A percentile compares a stretch with the other conserved stretches of the same genome.
These are phyloP conservation scores for Brevimyrus niger DNA, from an alignment of 2,113 vertebrate species.

Conservation along the genomic window DNA sequence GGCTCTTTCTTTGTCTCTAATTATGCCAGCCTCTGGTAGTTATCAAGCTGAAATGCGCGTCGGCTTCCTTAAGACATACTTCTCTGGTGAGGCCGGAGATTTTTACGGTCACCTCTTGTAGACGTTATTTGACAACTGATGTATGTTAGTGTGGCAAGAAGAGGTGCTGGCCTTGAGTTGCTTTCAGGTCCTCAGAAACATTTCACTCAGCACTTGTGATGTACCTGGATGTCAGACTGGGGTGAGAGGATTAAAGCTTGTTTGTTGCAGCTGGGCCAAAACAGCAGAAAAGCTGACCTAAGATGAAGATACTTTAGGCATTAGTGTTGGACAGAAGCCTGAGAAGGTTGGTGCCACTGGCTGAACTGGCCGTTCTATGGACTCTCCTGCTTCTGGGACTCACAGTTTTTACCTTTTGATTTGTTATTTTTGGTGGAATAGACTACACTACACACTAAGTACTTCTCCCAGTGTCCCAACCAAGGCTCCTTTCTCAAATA, in stretches of 20 bases:
- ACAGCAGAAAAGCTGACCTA: not conserved
- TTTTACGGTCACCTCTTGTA: not conserved
- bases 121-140: not conserved
- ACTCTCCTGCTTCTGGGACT: not conserved
- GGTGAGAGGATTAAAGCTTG: not conserved
- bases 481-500: slow-evolving; percentile 25
- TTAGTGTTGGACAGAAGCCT: not conserved
- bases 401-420: not conserved
- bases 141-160: not conserved
- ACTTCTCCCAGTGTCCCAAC: slow-evolving; percentile 16
- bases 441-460: too few species aligned
- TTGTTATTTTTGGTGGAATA: not conserved
- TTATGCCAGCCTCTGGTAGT: slow-evolving; percentile 15
- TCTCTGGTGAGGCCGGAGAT: not conserved
- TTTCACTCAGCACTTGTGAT: not conserved
- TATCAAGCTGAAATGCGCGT: not conserved
- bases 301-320: not conserved
- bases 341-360: not conserved
- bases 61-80: not conserved
- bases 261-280: not conserved
- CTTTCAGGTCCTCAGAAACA: not conserved
- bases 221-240: not conserved
- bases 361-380: not conserved
- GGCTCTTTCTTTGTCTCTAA: slow-evolving; percentile 17
- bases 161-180: not conserved